phyloP scores from a whole-genome alignment of 2,797 vertebrate species.

The Chaenodraco wilsoni region DNA sequence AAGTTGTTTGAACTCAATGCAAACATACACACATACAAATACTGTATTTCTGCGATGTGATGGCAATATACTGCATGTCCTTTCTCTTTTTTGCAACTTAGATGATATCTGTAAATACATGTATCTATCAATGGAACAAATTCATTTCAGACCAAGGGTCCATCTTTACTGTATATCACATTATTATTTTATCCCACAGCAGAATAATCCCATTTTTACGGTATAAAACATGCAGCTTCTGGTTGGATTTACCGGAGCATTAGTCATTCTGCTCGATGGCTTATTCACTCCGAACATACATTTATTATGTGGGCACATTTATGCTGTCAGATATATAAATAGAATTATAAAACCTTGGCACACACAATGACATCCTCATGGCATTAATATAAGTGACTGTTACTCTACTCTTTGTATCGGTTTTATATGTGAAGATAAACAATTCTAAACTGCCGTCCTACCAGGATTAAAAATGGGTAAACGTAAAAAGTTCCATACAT shows the following conservation, averaged over 20 bases:
- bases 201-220: conserved; percentile 32
- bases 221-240: not conserved
- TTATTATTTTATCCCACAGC: not conserved
- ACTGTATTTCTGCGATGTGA: not conserved
- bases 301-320: conserved; percentile 19
- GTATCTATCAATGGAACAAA: not conserved
- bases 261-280: conserved; percentile 10
- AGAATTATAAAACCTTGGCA: conserved; percentile 15
- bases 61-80: not conserved
- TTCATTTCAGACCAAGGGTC: not conserved
- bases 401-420: not conserved
- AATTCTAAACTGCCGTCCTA: too few relatives aligned
- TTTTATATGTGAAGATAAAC: too few relatives aligned
- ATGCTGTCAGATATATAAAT: conserved; percentile 16
- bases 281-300: conserved; percentile 27
- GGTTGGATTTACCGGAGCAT: too few relatives aligned
- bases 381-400: conserved; percentile 2
- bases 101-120: not conserved
- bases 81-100: not conserved
- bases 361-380: conserved; percentile 2
- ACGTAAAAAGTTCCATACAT: too few relatives aligned
- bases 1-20: conserved; percentile 1
- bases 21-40: not conserved
- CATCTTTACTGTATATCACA: not conserved
- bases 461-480: too few relatives aligned